Evolutionary conservation across 1,140 invertebrate genomes (phyloP).

Genomic region (Drosophila auraria): DNA sequence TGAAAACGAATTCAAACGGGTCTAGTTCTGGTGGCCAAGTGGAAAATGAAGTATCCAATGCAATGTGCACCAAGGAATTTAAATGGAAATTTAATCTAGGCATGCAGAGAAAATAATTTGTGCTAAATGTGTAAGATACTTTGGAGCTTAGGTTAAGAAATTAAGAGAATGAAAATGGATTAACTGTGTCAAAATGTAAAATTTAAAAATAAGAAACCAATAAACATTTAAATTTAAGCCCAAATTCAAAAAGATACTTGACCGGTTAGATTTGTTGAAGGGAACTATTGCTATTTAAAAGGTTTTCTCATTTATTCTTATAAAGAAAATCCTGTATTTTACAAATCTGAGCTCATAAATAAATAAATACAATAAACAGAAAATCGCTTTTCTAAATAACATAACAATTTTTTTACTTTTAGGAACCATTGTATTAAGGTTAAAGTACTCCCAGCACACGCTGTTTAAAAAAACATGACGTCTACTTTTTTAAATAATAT

Average conservation of each 20-base stretch:
- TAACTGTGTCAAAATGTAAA: no score
- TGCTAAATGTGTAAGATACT: no score
- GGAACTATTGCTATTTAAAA: no score
- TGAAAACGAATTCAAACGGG: slow-evolving; percentile 43
- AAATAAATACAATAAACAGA: neutral
- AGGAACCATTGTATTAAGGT: neutral
- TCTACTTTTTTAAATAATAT: no score
- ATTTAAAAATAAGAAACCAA: neutral
- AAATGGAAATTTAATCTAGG: slow-evolving; percentile 49
- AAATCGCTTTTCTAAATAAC: neutral
- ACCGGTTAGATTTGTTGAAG: no score
- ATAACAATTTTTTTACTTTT: neutral
- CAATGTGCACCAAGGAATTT: slow-evolving; percentile 54
- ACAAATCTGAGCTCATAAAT: neutral
- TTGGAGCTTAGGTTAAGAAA: no score
- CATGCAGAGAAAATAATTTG: slow-evolving; percentile 29
- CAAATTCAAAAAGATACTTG: no score
- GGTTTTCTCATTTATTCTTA: no score
- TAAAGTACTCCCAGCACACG: no score
- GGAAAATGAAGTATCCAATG: slow-evolving; percentile 34
- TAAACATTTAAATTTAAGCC: no score
- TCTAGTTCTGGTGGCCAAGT: slow-evolving; percentile 15
- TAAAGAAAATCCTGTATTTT: neutral
- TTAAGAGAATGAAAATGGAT: no score
- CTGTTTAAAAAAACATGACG: no score